Evolutionary conservation across 92 coral and sea anemone species (phyloP), one percentile per base, ranked within the genome.

Genomic region (Chrysogorgia sp.): DNA sequence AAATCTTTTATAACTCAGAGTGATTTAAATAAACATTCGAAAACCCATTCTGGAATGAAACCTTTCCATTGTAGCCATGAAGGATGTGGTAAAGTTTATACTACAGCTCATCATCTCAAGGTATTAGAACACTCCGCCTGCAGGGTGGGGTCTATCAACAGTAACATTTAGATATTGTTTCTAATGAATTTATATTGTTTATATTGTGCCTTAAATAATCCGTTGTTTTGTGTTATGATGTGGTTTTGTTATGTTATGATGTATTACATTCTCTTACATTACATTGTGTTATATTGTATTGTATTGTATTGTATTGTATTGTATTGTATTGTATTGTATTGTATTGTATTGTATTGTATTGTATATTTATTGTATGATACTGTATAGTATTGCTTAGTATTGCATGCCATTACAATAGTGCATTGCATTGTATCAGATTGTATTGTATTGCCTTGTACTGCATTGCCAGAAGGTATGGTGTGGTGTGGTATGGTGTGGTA

Each of bases 31-130:
- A 94, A 94, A 71, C 98, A 94, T 28, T 89, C 89, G 14, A 88
- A 96, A 61, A 94, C 98, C 23, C 98, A 94, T 75, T 91, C 98
- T 7, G 98, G 98, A 10, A 96, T 91, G 53, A 94, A 94, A 55
- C 98, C 98, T 0, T 94, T 87, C 55, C 81, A 96, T 41, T 91
- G 99, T 60, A 84, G 87, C 8, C 97, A 91, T 70, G 94, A 89
- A 37, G 93, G 91, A 32, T 96, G 99, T 79, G 99, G 97, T 1
- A 88, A 91, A 41, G 99, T 89, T 13, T 96, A 96, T 75, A 96
- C 99, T 34, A 96, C 99, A 10, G 99, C 99, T 5, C 99, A 96
- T 49, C 99, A 96, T 75, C 91, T 96, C 13, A 96, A 96, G 99
- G 99, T 96, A 63, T n/a, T 12, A 6, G 2, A 47, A 47, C 15